Conservation (phyloP, 2,797 vertebrate genomes). For the Diceros bicornis region DNA sequence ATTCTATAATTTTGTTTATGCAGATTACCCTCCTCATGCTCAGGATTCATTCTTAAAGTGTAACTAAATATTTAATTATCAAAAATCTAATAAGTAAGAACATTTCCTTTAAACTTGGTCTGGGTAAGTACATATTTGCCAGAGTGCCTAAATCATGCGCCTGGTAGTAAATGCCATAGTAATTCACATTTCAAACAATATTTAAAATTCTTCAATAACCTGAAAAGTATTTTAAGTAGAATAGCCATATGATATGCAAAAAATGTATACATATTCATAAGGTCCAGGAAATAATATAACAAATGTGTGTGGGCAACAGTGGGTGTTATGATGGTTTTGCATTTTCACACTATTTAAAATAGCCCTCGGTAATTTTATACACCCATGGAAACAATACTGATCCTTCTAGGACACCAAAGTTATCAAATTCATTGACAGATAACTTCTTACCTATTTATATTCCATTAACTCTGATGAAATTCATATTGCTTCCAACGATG, state of each 20-base stretch:
- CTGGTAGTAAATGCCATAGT: not conserved
- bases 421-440: not conserved
- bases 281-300: not conserved
- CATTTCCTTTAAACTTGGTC: not conserved
- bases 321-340: not conserved
- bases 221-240: conserved; percentile 26
- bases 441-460: not conserved
- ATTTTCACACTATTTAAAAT: conserved; percentile 69
- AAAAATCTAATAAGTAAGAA: not conserved
- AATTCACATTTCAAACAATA: not conserved
- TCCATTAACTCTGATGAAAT: not conserved
- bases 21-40: not conserved
- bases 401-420: not conserved
- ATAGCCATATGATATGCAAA: not conserved
- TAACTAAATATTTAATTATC: not conserved
- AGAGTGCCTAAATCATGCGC: not conserved
- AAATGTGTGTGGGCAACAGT: conserved; percentile 32
- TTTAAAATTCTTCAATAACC: conserved; percentile 35
- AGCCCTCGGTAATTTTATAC: conserved; percentile 39
- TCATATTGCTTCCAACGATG: not conserved
- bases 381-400: not conserved
- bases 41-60: not conserved
- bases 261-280: conserved; percentile 64
- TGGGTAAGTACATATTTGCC: not conserved
- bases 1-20: not conserved